These are phyloP conservation scores for Neodon shergylaensis DNA, from an alignment of 2,113 vertebrate species.

Conservation along the genomic window DNA sequence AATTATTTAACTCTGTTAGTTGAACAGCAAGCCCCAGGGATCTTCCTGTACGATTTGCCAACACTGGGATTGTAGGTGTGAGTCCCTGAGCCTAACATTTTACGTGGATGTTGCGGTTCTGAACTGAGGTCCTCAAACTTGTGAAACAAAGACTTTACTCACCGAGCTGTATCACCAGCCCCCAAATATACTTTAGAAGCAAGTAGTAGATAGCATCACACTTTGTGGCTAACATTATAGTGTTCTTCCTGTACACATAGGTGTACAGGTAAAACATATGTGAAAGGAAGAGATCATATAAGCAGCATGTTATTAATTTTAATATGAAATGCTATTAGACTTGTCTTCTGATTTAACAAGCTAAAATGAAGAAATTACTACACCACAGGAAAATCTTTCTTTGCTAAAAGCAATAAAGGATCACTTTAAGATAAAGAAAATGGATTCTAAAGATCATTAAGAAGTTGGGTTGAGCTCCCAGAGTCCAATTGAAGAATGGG, in stretches of 20 bases:
- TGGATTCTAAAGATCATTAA: background rate
- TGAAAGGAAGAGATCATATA: background rate
- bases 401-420: background rate
- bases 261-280: background rate
- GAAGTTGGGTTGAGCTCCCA: background rate
- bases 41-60: background rate
- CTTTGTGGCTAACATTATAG: background rate
- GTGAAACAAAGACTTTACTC: background rate
- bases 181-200: background rate
- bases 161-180: background rate
- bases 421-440: slow-evolving; percentile 39
- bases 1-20: background rate
- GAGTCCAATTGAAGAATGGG: too few relatives aligned
- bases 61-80: background rate
- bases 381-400: slow-evolving; percentile 12
- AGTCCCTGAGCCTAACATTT: background rate
- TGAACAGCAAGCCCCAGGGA: background rate
- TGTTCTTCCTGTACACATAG: background rate
- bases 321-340: slow-evolving; percentile 16
- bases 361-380: slow-evolving; percentile 31
- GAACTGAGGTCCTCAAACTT: background rate
- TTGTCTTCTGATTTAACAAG: slow-evolving; percentile 37
- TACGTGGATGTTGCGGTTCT: background rate
- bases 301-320: slow-evolving; percentile 34
- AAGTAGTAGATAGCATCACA: background rate